These are phyloP conservation scores for Lophius piscatorius DNA, from an alignment of 2,113 vertebrate species.

Conservation along the genomic window DNA sequence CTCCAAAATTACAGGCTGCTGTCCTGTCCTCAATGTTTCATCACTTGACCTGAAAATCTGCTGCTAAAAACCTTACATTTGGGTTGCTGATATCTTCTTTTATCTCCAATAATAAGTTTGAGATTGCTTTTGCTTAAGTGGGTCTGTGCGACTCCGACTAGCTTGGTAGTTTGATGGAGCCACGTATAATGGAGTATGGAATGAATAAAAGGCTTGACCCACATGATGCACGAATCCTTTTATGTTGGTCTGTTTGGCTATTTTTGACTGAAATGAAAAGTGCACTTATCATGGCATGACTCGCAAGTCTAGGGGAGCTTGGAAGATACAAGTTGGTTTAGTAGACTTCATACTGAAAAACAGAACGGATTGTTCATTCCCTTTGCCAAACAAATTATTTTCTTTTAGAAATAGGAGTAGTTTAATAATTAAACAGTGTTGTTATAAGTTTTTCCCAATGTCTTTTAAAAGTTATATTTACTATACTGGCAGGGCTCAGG, in stretches of 20 bases:
- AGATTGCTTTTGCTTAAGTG: constrained; percentile 13
- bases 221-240: constrained; percentile 32
- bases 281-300: constrained; percentile 21
- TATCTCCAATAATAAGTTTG: too few species aligned
- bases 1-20: constrained; percentile 13
- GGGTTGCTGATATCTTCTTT: background rate
- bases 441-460: background rate
- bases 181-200: constrained; percentile 13
- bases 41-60: constrained; percentile 14
- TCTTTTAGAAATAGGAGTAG: background rate
- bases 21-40: background rate
- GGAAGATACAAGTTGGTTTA: background rate
- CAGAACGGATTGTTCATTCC: background rate
- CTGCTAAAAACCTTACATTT: constrained; percentile 11
- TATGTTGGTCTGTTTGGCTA: background rate
- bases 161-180: constrained; percentile 16
- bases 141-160: background rate
- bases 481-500: too few species aligned
- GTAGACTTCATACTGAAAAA: constrained; percentile 5
- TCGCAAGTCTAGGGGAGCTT: too few species aligned
- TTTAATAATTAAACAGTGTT: background rate
- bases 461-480: background rate
- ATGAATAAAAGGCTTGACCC: constrained; percentile 18
- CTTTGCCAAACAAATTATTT: background rate
- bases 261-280: constrained; percentile 28